These are phyloP conservation scores for Aphrophora alni DNA, from an alignment of 2,888 invertebrate species.

Conservation along the genomic window DNA sequence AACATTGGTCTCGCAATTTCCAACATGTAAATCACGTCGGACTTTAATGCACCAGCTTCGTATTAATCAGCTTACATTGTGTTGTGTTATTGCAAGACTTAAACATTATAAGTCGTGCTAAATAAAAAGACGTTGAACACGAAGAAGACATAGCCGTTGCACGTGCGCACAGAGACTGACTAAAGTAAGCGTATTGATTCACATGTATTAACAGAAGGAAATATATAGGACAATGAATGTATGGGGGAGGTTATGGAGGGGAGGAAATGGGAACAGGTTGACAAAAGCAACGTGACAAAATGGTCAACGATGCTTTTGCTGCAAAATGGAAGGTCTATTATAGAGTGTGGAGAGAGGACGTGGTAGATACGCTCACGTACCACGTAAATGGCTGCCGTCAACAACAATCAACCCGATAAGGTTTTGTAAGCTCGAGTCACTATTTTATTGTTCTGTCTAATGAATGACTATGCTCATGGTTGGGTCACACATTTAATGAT, in stretches of 20 bases:
- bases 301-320: neutral
- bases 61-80: neutral
- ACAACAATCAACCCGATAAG: neutral
- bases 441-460: neutral
- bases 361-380: neutral
- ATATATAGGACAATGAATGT: neutral
- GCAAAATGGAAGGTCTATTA: neutral
- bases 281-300: constrained; percentile 9
- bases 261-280: neutral
- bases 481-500: neutral
- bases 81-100: neutral
- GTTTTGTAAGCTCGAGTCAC: neutral
- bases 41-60: neutral
- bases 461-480: neutral
- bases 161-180: neutral
- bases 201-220: constrained; percentile 6
- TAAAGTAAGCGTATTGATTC: neutral
- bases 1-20: neutral
- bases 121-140: neutral
- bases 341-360: neutral
- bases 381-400: neutral
- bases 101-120: neutral
- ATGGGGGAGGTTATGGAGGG: neutral
- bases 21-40: neutral
- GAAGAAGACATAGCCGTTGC: neutral